phyloP scores from a whole-genome alignment of 2,113 vertebrate species.

The Mobula hypostoma region DNA sequence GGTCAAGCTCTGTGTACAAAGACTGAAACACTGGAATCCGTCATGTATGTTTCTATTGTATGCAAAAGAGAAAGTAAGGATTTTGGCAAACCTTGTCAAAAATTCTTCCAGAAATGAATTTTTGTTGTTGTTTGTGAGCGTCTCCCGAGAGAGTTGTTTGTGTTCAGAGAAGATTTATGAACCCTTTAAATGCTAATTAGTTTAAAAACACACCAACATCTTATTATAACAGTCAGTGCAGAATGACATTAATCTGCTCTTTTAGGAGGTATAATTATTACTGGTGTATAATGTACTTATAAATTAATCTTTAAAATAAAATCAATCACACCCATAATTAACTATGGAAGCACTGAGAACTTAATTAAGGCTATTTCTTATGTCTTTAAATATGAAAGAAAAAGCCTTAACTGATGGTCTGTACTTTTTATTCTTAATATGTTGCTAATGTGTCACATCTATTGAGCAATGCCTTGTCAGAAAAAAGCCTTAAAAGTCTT shows the following conservation, averaged over 20 bases:
- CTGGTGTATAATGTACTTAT: constrained; percentile 26
- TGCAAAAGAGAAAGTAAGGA: not conserved
- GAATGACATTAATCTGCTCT: constrained; percentile 36
- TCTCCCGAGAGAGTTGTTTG: constrained; percentile 31
- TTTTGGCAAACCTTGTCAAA: constrained; percentile 8
- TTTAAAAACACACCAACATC: constrained; percentile 35
- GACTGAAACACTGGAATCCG: not conserved
- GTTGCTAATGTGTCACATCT: constrained; percentile 30
- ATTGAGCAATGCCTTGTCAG: constrained; percentile 11
- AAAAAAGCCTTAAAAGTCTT: not conserved
- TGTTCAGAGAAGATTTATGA: constrained; percentile 37
- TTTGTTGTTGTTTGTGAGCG: constrained; percentile 15
- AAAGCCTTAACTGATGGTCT: constrained; percentile 28
- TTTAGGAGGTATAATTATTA: constrained; percentile 30
- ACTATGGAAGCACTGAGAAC: constrained; percentile 30
- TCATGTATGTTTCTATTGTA: not conserved
- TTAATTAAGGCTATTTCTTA: constrained; percentile 36
- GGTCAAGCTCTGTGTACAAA: too few species aligned
- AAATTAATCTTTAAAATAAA: constrained; percentile 36
- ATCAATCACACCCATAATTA: constrained; percentile 35
- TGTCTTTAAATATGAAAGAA: constrained; percentile 27
- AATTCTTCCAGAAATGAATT: constrained; percentile 3
- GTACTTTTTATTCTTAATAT: constrained; percentile 23
- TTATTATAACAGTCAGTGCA: constrained; percentile 30
- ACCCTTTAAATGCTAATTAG: constrained; percentile 36